Conservation (phyloP, 2,888 invertebrate genomes). For the Geophilus truncorum region DNA sequence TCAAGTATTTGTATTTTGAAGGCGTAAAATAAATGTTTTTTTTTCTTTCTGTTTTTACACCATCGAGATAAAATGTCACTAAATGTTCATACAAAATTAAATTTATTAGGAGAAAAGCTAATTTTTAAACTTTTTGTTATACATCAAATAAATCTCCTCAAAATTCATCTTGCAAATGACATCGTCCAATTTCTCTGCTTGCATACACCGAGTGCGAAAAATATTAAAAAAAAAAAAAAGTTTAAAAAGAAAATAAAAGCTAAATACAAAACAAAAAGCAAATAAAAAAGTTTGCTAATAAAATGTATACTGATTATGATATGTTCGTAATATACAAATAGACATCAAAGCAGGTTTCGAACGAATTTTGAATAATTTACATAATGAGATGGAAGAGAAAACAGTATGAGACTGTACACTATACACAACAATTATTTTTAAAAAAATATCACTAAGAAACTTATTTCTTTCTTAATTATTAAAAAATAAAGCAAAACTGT, state of each 20-base stretch:
- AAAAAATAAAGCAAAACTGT: conserved; percentile 14
- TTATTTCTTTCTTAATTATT: not conserved
- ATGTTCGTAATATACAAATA: conserved; percentile 12
- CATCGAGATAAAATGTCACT: not conserved
- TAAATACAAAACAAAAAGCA: not conserved
- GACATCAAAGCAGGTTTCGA: not conserved
- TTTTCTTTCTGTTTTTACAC: no score
- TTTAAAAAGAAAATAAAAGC: not conserved
- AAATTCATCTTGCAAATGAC: not conserved
- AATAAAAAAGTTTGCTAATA: not conserved
- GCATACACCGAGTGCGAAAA: not conserved
- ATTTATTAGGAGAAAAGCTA: not conserved
- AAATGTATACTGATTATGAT: not conserved
- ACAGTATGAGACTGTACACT: conserved; percentile 5
- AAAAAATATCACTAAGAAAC: conserved; percentile 14
- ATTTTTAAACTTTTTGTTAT: not conserved
- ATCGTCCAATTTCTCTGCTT: not conserved
- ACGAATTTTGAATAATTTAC: not conserved
- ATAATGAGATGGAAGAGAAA: not conserved
- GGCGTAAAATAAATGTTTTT: no score
- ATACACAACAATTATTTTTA: not conserved
- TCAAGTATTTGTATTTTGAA: not conserved
- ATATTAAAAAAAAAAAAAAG: not conserved
- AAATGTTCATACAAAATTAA: not conserved
- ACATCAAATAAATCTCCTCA: not conserved